Base-by-base conservation (phyloP, 1,140 invertebrate genomes). In the Eulimnadia texana region DNA sequence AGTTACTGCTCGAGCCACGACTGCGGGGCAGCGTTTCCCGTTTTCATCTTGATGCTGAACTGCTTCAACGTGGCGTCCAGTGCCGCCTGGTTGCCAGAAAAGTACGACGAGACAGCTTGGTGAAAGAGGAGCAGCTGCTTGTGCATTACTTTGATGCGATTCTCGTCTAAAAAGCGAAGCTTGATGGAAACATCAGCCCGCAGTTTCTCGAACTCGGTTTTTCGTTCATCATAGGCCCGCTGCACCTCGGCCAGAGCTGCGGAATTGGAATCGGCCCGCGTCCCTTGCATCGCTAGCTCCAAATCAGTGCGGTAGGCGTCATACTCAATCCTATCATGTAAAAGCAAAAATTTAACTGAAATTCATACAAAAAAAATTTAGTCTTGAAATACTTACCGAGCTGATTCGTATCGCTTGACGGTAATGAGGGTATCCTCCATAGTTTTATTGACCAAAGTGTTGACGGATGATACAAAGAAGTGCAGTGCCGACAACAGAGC, bases 401-500 rank as follows among this genome's bases (percentile, higher is more conserved):
- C 86, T 52, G 83, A 83, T 78, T 98, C 93, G 74, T 94, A 97
- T 71, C 91, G 86, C 69, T 88, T 82, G 66, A 97, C 85, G 56
- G 93, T 97, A 60, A 93, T 79, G 66, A 98, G 77, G 1, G 93
- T 95, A 72, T 97, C 93, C 74, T 96, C 93, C 70, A 98, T 97
- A 25, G 92, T 96, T 77, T 95, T 95, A 74, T 93, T 89, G 73
- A 90, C 93, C 66, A 98, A 77, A 42, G 94, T 98, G 73, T 91
- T 91, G 11, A 98, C 85, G 51, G 90, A 92, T 54, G 89, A 93
- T 67, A 90, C 90, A 76, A 98, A 97, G 77, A 95, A 96, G 75
- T 95, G 93, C 65, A 98, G 79, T 62, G 92, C 93, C 64, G 85
- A 84, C 67, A 96, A 74, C 51, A 98, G 75, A 63, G 87, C 84